Base-by-base conservation (phyloP, 2,888 invertebrate genomes). In the Philhelius pedissequus region DNA sequence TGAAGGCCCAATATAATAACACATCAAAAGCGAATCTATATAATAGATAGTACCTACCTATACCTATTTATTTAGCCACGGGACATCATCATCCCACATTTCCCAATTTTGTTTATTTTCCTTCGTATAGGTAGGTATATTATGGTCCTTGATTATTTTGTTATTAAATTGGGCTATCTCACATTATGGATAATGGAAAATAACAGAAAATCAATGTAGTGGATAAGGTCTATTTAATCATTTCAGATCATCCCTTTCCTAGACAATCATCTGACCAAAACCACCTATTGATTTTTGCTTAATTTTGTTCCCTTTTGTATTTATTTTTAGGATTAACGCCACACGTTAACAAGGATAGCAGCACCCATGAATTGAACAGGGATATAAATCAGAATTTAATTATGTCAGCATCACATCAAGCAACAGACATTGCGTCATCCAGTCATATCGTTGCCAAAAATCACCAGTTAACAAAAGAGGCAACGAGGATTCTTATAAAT, bases 351-450 rank as follows among this genome's bases (percentile, higher is more conserved):
- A 87, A 87, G 80, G 87, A 88, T 83, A 87, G 86, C 78, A 87
- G 82, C 73, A 68, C 64, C 48, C 87, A 81, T 87, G 88, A 88
- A 87, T 87, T 89, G 87, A 88, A 88, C 86, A 87, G 88, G 86
- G 89, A 89, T 88, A 89, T 90, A 88, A 90, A 90, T 90, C 90
- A 91, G 89, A 91, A 90, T 89, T 89, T 90, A 89, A 90, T 90
- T 90, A 89, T 90, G 89, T 89, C 90, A 54, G 32, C 11, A 87
- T 88, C 88, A 25, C 86, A 83, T 71, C 86, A 87, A 80, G 60
- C 87, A 87, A 45, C 86, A 87, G 69, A 84, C 80, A 45, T 86
- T 86, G 66, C 87, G 87, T 64, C 87, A 87, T 38, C 88, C 87
- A 60, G 76, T 64, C 79, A 62, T 82, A 86, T 82, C 64, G 78